Base-by-base conservation (phyloP, 2,113 vertebrate species). In the Aldabrachelys gigantea region DNA sequence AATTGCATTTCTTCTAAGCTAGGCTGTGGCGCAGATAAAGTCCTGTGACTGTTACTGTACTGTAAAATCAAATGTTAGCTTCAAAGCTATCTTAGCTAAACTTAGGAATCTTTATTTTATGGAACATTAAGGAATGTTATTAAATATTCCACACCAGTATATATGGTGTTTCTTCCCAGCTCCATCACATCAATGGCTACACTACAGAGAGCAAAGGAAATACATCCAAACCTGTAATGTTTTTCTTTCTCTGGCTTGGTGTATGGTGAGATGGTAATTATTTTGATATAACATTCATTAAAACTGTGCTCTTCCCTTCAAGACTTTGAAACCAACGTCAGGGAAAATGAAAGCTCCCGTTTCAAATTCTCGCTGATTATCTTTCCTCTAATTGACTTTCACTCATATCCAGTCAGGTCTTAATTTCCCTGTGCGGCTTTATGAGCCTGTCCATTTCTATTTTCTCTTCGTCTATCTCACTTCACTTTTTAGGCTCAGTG, bases 231-330 rank as follows among this genome's bases (percentile, higher is more conserved):
- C 52, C 29, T 93, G 13, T 91, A 87, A 90, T 41, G 76, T 92
- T 96, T 81, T 44, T 89, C 88, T 94, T 92, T 78, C n/a, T 88
- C 87, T 95, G 91, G 89, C 82, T 62, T 5, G 50, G 47, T 81
- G 53, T 87, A 25, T 91, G 93, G 85, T 93, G 85, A 94, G 93
- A 94, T 87, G 94, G 95, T 96, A 96, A 96, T 96, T 95, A 89
- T 95, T 96, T 95, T 95, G 6, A 91, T 96, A 93, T 94, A 96
- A 95, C 91, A 93, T 95, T 93, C 89, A 96, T 96, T 96, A 97
- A 83, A 95, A 89, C 84, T 92, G 54, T 89, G 89, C 89, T 93
- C 5, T 0, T 93, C 90, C n/a, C 52, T 96, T 94, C 94, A 85
- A 92, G 85, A 91, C 90, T 94, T 94, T 84, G 80, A 92, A 96